Evolutionary conservation across 92 coral and sea anemone genomes (phyloP), one percentile per base, ranked within the genome.

Genomic region (Zoanthus sociatus): DNA sequence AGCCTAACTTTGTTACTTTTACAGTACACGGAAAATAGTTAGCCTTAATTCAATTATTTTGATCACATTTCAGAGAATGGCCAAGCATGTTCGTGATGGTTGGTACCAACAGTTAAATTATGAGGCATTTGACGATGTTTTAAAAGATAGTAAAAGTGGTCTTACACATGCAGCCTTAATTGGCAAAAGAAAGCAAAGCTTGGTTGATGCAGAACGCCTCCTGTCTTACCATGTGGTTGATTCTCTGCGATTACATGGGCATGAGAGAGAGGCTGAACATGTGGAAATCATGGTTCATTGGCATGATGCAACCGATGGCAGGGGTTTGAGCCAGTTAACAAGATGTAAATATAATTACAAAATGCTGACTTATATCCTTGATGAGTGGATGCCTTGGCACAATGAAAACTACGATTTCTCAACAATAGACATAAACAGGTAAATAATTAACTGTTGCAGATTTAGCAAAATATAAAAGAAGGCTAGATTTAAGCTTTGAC

Each of bases 301-400:
- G 95, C 93, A 92, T 78, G 92, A 92, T 50, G 92, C 92, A 33
- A 51, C 93, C 1, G 93, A 92, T 92, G 95, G 95, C 42, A 64
- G 90, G 47, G 93, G 95, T 4, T 76, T 92, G 63, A 64, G 55
- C 13, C 90, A 90, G 70, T 76, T 83, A 17, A 48, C 18, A 58
- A 30, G 82, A 48, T 54, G 83, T 37, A 33, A 44, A 12, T 76
- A 86, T 30, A 86, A 86, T 54, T 73, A 73, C 44, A 13, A 86
- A 37, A 86, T 86, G 89, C 66, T 86, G 17, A 66, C 33, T 21
- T 75, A 46, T 37, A 60, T 85, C 53, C 71, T 73, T 31, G 88
- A 84, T 31, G 81, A 84, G 55, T 82, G 86, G 86, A 63, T 82
- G 86, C 82, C 88, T n/a, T 73, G 88, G 88, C 88, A 84, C 55